These are phyloP conservation scores for Simalia tracyae DNA, from an alignment of 2,797 vertebrate species.

Conservation along the genomic window DNA sequence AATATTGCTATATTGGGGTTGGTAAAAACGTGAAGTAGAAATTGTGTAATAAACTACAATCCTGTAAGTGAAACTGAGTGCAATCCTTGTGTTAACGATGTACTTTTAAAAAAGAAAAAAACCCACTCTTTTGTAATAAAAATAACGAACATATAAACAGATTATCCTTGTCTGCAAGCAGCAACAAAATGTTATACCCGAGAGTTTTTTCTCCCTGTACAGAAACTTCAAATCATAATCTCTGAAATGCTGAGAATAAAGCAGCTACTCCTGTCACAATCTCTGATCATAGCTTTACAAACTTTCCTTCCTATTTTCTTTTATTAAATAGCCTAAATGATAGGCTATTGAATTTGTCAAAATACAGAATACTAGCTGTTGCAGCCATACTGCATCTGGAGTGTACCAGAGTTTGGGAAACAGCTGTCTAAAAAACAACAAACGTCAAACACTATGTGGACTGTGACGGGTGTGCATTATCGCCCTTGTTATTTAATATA, in stretches of 20 bases:
- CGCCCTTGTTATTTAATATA: background rate
- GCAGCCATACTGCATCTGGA: background rate
- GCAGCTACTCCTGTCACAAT: background rate
- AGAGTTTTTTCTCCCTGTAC: background rate
- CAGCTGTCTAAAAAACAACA: background rate
- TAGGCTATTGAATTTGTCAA: background rate
- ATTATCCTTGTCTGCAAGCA: background rate
- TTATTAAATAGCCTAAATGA: background rate
- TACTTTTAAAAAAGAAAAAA: background rate
- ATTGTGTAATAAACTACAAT: background rate
- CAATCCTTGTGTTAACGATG: background rate
- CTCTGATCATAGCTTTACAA: background rate
- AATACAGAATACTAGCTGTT: background rate
- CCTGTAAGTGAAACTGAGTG: background rate
- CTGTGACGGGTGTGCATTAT: background rate
- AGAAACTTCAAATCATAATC: background rate
- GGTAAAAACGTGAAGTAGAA: background rate
- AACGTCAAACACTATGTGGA: background rate
- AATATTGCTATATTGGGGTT: background rate
- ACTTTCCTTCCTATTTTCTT: background rate
- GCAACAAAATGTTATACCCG: background rate
- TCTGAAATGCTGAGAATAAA: background rate
- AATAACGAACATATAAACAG: constrained; percentile 60
- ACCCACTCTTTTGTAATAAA: constrained; percentile 61
- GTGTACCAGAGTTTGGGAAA: background rate